phyloP scores from a whole-genome alignment of 2,113 vertebrate species.

The Cephalopholis sonnerati region DNA sequence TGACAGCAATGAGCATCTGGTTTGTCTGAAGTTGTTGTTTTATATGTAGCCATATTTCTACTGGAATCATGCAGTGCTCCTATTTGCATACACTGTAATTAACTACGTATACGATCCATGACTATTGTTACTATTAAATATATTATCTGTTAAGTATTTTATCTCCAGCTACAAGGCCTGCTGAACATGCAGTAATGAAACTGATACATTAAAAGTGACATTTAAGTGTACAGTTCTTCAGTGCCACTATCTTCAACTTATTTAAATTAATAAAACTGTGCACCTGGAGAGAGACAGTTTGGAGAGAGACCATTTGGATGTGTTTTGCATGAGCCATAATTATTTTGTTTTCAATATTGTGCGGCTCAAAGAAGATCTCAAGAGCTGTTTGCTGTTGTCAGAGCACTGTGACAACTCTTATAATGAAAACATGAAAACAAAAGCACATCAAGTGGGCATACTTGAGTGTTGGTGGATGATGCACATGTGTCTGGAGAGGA shows the following conservation, averaged over 20 bases:
- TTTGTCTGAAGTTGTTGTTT: neutral
- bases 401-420: neutral
- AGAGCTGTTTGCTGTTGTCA: neutral
- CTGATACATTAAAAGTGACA: conserved; percentile 16
- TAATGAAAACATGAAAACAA: neutral
- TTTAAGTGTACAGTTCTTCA: neutral
- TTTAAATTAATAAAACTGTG: neutral
- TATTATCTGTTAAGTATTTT: conserved; percentile 19
- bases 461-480: neutral
- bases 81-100: conserved; percentile 24
- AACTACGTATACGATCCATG: conserved; percentile 34
- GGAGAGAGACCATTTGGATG: neutral
- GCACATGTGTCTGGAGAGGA: conserved; percentile 7
- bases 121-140: conserved; percentile 14
- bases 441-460: neutral
- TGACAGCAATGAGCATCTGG: neutral
- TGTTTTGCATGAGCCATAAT: conserved; percentile 1
- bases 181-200: conserved; percentile 29
- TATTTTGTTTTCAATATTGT: neutral
- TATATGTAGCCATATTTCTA: conserved; percentile 4
- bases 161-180: conserved; percentile 13
- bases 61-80: neutral
- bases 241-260: neutral
- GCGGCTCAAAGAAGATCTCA: neutral
- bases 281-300: neutral